Conservation (phyloP, 2,797 vertebrate genomes). For the Luscinia megarhynchos region DNA sequence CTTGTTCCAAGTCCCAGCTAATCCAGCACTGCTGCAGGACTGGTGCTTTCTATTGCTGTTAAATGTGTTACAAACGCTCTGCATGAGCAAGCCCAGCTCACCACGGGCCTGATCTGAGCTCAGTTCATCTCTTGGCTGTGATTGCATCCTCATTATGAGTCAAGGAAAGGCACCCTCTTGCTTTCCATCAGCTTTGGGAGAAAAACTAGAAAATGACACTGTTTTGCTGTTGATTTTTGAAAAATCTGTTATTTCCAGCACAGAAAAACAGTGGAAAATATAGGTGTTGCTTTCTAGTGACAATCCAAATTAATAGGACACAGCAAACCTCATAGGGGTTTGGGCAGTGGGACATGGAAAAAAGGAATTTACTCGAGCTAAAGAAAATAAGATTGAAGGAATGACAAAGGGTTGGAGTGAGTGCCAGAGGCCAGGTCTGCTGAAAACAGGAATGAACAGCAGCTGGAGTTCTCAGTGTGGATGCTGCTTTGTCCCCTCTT, state of each 20-base stretch:
- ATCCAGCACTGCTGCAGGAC: neutral
- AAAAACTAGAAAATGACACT: neutral
- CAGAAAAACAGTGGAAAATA: neutral
- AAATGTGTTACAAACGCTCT: neutral
- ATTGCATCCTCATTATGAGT: neutral
- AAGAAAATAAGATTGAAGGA: neutral
- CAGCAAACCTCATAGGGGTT: neutral
- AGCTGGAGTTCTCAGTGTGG: rapidly evolving
- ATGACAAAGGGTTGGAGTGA: neutral
- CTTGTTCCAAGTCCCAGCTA: conserved; percentile 8
- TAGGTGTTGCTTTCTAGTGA: neutral
- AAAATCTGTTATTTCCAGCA: neutral
- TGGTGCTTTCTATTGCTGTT: neutral
- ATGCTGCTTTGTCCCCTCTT: rapidly evolving
- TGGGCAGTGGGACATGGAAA: neutral
- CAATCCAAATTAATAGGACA: neutral
- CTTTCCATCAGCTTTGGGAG: neutral
- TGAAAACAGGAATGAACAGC: neutral
- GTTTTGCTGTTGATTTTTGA: neutral
- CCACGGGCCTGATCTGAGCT: neutral
- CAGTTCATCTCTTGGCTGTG: neutral
- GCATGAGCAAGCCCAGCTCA: neutral
- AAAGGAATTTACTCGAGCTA: rapidly evolving
- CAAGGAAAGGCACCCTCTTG: neutral
- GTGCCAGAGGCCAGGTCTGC: neutral